phyloP scores from a whole-genome alignment of 2,113 vertebrate species.

The Eira barbara region DNA sequence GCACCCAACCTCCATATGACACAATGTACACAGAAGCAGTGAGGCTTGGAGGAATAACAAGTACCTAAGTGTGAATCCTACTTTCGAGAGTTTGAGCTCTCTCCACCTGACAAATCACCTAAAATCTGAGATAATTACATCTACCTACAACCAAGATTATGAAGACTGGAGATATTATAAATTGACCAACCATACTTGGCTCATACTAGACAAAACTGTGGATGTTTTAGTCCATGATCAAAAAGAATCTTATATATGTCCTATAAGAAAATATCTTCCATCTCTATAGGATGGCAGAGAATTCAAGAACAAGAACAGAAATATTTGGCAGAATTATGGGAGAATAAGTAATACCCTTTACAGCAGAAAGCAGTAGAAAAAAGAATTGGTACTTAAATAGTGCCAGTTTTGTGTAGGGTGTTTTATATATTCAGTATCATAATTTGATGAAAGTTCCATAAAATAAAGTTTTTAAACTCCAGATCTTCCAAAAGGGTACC shows the following conservation, averaged over 20 bases:
- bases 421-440: neutral
- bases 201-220: neutral
- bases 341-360: neutral
- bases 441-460: neutral
- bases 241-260: neutral
- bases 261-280: neutral
- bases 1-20: neutral
- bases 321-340: neutral
- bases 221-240: neutral
- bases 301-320: neutral
- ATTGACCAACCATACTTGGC: neutral
- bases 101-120: neutral
- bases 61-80: neutral
- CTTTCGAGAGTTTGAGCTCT: neutral
- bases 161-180: neutral
- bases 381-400: neutral
- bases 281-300: neutral
- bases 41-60: neutral
- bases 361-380: neutral
- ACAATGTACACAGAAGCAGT: neutral
- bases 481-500: neutral
- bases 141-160: neutral
- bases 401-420: neutral
- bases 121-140: neutral
- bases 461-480: neutral